Base-by-base conservation (phyloP, 2,888 invertebrate genomes). In the Diaphora mendica region DNA sequence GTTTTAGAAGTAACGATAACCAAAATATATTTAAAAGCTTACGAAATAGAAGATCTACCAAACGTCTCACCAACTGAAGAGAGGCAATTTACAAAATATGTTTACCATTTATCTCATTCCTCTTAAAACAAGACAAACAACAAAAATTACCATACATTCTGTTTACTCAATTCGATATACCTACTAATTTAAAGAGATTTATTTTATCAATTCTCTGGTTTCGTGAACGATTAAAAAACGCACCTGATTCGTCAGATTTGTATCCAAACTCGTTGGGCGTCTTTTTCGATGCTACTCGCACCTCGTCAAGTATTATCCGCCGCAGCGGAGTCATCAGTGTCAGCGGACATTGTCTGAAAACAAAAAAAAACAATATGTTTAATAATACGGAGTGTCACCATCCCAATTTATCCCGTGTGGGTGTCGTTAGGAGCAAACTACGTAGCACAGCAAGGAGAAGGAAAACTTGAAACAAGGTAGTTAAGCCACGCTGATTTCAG, bases 341-440 rank as follows among this genome's bases (percentile, higher is more conserved):
- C 83, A 95, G 94, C 64, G 98, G 98, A 88, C 98, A 98, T 95
- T 96, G 96, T 95, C 97, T 98, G 96, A 64, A 91, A 94, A 87
- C 42, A 77, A 84, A 82, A 64, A 78, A 79, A 62, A 76, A 77
- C 35, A 73, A 76, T 65, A 35, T 55, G 33, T 48, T 48, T 20
- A 17, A 48, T 1, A 4, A 44, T 17, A 17, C 17, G 2, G 17
- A 17, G 44, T 44, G 17, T 5, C 2, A 44, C 44, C 44, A 48
- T 0, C 17, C 48, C 17, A 7, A 44, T 44, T 17, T 17, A 44
- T 44, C 44, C 44, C 44, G 44, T 44, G 13, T 44, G 44, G 42
- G 42, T 42, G 42, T 42, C 1, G 42, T 42, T 13, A 13, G 42
- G 42, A 42, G 42, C 42, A 1, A 42, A 13, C 42, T 42, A 42